Base-by-base conservation (phyloP, 2,797 vertebrate species). In the Parotocinclus haroldoi region DNA sequence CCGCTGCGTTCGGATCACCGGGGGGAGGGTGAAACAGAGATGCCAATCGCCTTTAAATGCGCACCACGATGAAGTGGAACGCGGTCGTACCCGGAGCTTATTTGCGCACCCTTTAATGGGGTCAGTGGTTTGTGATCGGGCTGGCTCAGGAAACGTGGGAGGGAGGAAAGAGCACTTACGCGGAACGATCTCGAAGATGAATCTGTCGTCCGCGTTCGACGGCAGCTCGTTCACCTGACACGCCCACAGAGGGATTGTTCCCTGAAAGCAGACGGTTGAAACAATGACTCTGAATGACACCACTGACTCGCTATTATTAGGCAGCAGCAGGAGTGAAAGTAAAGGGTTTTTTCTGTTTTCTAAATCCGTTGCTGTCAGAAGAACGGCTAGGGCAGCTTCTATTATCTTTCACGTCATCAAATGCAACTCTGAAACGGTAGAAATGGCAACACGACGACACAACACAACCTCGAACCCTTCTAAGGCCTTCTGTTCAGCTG, bases 111-210 rank as follows among this genome's bases (percentile, higher is more conserved):
- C 39, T 10, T 14, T 19, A 42, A 19, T 51, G 1, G 58, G 54
- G 54, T 36, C 55, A 58, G 7, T 10, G 16, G 27, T 11, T 16
- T 59, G 5, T 11, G 7, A 17, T 4, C n/a, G 8, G 38, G 37
- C 42, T 27, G 17, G 16, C 40, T 19, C 9, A 56, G 44, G 42
- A 62, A 42, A 14, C 42, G 54, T 4, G 9, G 12, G 27, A 39
- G 14, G 27, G 38, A 44, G 38, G 18, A 11, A 51, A 10, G 4
- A 56, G 46, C 3, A 1, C 79, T 80, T 87, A 98, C 96, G 93
- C 86, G 93, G 93, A 73, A 91, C 83, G 68, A 99, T 92, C 82
- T 99, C 95, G 0, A 99, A 99, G 70, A 96, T 89, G 79, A 91
- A 95, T 68, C 92, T 98, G 51, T 98, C 95, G 16, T 99, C 96